Evolutionary conservation across 2,888 invertebrate genomes (phyloP).

Genomic region (Tachina fera): DNA sequence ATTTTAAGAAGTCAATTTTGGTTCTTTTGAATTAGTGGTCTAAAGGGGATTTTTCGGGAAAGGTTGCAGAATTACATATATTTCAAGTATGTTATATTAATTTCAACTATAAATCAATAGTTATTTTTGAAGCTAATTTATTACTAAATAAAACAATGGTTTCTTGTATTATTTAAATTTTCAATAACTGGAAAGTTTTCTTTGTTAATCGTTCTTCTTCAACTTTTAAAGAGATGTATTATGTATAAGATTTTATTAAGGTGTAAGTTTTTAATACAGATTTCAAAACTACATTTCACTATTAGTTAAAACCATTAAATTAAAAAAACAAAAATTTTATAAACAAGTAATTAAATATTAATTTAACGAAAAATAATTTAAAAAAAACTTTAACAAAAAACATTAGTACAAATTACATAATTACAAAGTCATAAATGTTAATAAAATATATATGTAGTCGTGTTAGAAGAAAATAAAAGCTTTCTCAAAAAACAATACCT

Average conservation of each 20-base stretch:
- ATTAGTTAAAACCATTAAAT: background rate
- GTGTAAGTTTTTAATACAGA: background rate
- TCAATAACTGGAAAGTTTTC: background rate
- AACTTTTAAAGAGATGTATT: background rate
- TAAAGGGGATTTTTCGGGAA: background rate
- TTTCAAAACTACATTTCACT: slow-evolving; percentile 12
- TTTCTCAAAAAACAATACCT: background rate
- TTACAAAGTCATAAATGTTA: slow-evolving; percentile 7
- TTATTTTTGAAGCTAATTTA: background rate
- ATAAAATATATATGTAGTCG: background rate
- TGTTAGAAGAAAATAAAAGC: background rate
- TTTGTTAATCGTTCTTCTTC: background rate
- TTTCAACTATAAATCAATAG: background rate
- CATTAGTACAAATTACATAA: background rate
- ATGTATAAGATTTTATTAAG: background rate
- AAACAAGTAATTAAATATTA: background rate
- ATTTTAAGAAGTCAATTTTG: background rate
- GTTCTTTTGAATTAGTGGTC: background rate
- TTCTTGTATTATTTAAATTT: too few species aligned
- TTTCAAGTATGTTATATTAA: background rate
- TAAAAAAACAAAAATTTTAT: background rate
- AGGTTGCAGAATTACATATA: background rate
- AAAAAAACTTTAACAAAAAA: background rate
- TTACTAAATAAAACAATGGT: background rate
- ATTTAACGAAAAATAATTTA: background rate